Evolutionary conservation across 2,113 vertebrate species (phyloP), one percentile per base, ranked within the genome.

Genomic region (Aspidoscelis tigris): DNA sequence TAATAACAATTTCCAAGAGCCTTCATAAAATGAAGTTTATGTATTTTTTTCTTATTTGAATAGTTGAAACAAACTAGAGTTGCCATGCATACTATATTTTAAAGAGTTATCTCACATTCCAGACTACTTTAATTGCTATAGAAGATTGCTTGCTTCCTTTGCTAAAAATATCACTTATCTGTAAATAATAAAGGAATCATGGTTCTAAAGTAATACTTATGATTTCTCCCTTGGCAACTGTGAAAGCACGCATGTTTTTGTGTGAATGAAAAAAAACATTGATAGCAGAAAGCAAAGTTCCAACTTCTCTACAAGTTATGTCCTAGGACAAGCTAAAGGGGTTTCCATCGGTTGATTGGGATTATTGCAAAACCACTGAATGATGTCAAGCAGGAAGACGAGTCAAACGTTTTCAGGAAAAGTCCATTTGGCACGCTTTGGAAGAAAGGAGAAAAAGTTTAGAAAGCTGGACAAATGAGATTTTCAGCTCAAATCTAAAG

Each of bases 401-500:
- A 76, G n/a, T 7, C n/a, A 71, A 76, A 76, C 7, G 3, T 53
- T 87, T 81, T 50, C 72, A 50, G 26, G 43, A 64, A 84, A 84
- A 77, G 55, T 66, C 65, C 69, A 65, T 87, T 81, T 80, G 78
- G 22, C 66, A 65, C 24, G 58, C 8, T 41, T 71, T 44, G 22
- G 44, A 72, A 84, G 22, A 53, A 66, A 22, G 4, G 14, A 78
- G 20, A 20, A 50, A 71, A 72, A 76, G 55, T 80, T 84, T 80
- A n/a, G 65, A 84, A 66, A 71, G 68, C 82, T 65, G 73, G 77
- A 81, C 82, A 84, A 84, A 87, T 87, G 82, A 84, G 78, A 87
- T 87, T 87, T 87, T 87, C 86, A 87, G 82, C 55, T 84, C 78
- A 84, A 70, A 77, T 76, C 76, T 78, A 84, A 69, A 84, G 77